Conservation (phyloP, 1,140 invertebrate genomes). For the Drosophila repleta region DNA sequence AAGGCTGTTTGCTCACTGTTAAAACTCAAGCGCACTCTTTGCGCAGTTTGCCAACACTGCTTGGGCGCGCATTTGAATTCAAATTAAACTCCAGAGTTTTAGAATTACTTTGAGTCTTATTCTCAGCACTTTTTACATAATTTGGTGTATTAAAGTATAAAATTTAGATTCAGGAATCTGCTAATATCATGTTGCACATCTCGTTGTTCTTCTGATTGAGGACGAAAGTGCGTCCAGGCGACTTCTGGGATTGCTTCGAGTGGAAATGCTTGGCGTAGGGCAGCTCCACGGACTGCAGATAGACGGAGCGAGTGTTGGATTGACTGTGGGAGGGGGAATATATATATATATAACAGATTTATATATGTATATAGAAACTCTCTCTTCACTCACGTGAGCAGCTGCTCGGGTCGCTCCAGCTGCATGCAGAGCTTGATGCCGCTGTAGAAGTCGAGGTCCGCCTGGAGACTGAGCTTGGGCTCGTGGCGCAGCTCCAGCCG, state of each 20-base stretch:
- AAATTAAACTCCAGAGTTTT: conserved; percentile 35
- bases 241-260: conserved; percentile 50
- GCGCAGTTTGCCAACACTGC: neutral
- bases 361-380: neutral
- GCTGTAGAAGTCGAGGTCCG: conserved; percentile 92
- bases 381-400: conserved; percentile 86
- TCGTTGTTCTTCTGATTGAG: conserved; percentile 92
- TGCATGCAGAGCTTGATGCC: conserved; percentile 92
- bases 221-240: conserved; percentile 89
- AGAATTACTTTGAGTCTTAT: conserved; percentile 63
- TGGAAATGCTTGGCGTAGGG: conserved; percentile 62
- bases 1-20: too few relatives aligned
- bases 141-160: conserved; percentile 8
- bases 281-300: conserved; percentile 43
- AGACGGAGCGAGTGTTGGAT: conserved; percentile 52
- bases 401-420: conserved; percentile 89
- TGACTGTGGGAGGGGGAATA: conserved; percentile 29
- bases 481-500: conserved; percentile 89
- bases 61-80: conserved; percentile 3
- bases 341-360: neutral
- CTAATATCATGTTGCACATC: conserved; percentile 86
- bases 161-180: conserved; percentile 37
- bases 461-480: conserved; percentile 89
- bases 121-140: conserved; percentile 49
- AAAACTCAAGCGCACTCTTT: too few relatives aligned